Evolutionary conservation across 2,113 vertebrate species (phyloP), one percentile per base, ranked within the genome.

Genomic region (Dryoscopus gambensis): DNA sequence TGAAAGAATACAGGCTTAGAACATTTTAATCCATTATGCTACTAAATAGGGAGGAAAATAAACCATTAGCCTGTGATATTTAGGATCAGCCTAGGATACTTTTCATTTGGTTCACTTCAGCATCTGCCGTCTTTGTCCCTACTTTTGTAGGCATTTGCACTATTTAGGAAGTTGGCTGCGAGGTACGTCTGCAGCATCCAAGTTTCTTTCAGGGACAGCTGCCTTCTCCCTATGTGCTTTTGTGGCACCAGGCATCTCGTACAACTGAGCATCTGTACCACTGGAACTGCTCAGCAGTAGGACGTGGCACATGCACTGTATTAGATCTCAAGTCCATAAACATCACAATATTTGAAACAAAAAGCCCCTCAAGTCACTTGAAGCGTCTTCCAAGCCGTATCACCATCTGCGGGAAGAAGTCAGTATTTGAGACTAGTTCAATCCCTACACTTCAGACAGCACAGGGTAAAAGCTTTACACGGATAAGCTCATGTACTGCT

Each of bases 161-260:
- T 67, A 50, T 21, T 88, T 57, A 90, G 76, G 90, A 85, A 96
- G 87, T 85, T 94, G 92, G 96, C 96, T 95, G 85, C 1, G 55
- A 69, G 82, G 64, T 67, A 9, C 3, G 30, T 50, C 90, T 89
- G 88, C 80, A 71, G 76, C 3, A 94, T 97, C 95, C 93, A 95
- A 93, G 95, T 92, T 94, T 93, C 95, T 89, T 11, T 46, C 52
- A 62, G 64, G 85, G 90, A 64, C 96, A 97, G 90, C 83, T 97
- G 95, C 92, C 85, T 88, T 96, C 92, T 94, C 88, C 90, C 95
- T 75, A 11, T 70, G 92, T 46, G 92, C 85, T 81, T 95, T 84
- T 89, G 83, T 52, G 44, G 91, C 74, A 93, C 60, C 80, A 81
- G 68, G 73, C 53, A 30, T 46, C 83, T 93, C 7, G 0, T 78